Base-by-base conservation (phyloP, 2,797 vertebrate species). In the Novumbra hubbsi region DNA sequence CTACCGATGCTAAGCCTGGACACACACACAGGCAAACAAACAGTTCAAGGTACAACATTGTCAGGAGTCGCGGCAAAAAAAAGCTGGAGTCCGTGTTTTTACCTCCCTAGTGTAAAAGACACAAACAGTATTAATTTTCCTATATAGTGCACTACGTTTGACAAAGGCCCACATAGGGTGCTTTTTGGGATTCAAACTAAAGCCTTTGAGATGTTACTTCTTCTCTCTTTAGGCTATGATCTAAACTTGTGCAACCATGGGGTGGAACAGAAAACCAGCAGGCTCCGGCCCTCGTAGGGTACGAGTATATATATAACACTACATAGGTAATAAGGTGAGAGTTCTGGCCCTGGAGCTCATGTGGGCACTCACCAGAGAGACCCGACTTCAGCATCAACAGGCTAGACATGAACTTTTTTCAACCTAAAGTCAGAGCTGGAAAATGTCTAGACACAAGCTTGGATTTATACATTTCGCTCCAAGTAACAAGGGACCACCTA, bases 1-100 rank as follows among this genome's bases (percentile, higher is more conserved):
- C 97, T 88, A 99, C 98, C 28, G 97, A 99, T 84, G 98, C 97
- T 94, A 99, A 93, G 88, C 98, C 97, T 98, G 92, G 89, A 92
- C 89, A 94, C 93, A 95, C 78, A 79, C 72, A 78, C 70, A 79
- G 77, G 80, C 76, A 80, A 78, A 81, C 75, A 81, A 28, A 80
- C 92, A 95, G 90, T 93, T 92, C 93, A 96, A 94, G 91, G 92
- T 91, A 90, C 89, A 92, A 93, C 89, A 92, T 89, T 94, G 91
- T 94, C 91, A 89, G 89, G 88, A 92, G 88, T 86, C 84, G 84
- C 80, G 70, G 79, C 91, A 91, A 92, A 92, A 92, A 95, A 95
- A 95, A 90, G 83, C 84, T 87, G 87, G 90, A 93, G 93, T 95
- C 92, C 95, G 92, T 91, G 91, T 89, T 91, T 89, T 69, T 94